phyloP scores from a whole-genome alignment of 1,140 invertebrate species.

The Saccostrea cuccullata region DNA sequence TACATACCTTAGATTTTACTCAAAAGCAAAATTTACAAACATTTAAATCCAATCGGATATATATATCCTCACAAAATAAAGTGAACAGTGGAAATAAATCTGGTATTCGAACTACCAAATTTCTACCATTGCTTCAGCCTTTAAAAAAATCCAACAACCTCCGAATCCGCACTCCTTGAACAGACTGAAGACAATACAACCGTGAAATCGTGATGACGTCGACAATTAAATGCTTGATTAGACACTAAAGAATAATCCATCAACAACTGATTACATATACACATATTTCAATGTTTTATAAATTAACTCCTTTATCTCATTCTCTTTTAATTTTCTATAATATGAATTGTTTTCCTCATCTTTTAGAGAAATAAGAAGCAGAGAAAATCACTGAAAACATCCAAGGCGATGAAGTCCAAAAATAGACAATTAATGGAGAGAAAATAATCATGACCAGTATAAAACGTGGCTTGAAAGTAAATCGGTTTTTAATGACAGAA shows the following conservation, averaged over 20 bases:
- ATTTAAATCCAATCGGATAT: neutral
- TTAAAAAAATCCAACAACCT: constrained; percentile 1
- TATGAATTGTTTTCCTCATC: neutral
- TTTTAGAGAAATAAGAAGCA: neutral
- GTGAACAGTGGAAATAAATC: constrained; percentile 14
- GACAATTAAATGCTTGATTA: constrained; percentile 11
- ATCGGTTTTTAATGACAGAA: neutral
- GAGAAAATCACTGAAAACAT: neutral
- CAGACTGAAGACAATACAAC: neutral
- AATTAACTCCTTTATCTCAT: neutral
- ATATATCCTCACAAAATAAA: neutral
- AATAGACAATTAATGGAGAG: neutral
- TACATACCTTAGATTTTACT: neutral
- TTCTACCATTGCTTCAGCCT: constrained; percentile 23
- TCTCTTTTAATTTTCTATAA: neutral
- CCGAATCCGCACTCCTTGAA: neutral
- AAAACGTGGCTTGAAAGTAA: neutral
- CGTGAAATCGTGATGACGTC: neutral
- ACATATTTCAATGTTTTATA: neutral
- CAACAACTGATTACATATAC: neutral
- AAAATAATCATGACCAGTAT: neutral
- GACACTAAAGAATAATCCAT: neutral
- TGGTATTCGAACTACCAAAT: neutral
- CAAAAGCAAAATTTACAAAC: neutral
- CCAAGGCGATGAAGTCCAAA: neutral